Evolutionary conservation across 2,888 invertebrate species (phyloP).

Genomic region (Philonicus albiceps): DNA sequence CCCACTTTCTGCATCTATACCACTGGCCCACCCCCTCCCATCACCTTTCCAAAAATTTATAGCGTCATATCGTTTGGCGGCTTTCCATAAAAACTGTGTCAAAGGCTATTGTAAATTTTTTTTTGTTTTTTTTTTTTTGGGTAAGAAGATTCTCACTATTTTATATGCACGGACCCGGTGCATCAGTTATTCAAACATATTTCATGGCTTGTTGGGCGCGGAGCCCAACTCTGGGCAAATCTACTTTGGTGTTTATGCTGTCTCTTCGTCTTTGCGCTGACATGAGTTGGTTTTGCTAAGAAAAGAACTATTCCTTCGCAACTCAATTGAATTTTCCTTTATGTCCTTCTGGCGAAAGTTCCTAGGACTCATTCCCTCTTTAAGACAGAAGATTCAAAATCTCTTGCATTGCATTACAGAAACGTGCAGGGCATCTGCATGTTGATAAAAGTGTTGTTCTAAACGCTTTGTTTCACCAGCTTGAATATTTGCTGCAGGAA

Average conservation of each 20-base stretch:
- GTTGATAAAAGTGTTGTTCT: not conserved
- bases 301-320: not conserved
- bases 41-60: not conserved
- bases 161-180: not conserved
- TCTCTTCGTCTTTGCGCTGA: not conserved
- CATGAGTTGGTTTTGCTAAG: not conserved
- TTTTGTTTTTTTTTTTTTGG: no score
- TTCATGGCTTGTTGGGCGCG: not conserved
- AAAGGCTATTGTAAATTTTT: constrained; percentile 43
- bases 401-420: not conserved
- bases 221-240: not conserved
- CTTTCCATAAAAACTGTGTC: constrained; percentile 42
- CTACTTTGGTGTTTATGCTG: not conserved
- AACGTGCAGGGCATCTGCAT: not conserved
- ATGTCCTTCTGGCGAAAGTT: not conserved
- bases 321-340: not conserved
- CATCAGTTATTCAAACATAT: not conserved
- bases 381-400: not conserved
- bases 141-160: constrained; percentile 17
- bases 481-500: not conserved
- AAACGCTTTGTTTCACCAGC: not conserved
- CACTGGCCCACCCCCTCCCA: not conserved
- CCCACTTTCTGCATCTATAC: not conserved
- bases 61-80: not conserved
- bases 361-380: not conserved